Conservation (phyloP, 2,113 vertebrate genomes). For the Pristiophorus japonicus region DNA sequence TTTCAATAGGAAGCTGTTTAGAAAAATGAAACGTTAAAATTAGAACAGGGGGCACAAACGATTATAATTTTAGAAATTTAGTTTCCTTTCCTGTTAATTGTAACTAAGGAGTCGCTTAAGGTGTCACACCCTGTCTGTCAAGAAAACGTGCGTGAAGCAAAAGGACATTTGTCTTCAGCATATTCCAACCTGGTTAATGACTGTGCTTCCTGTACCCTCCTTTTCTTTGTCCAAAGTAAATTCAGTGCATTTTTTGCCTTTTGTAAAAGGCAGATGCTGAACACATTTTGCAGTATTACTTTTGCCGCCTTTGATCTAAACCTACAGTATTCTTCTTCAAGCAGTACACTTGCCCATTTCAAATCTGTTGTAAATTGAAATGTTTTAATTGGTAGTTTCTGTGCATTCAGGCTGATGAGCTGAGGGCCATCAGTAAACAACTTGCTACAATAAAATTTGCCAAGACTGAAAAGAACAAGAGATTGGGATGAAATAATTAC, state of each 20-base stretch:
- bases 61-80: neutral
- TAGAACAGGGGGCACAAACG: neutral
- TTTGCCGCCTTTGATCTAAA: neutral
- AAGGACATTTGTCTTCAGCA: neutral
- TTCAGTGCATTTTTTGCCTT: neutral
- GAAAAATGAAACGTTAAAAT: neutral
- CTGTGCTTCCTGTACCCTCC: neutral
- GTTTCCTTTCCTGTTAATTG: neutral
- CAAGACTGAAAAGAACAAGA: neutral
- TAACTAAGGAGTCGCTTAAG: neutral
- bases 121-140: neutral
- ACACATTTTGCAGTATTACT: neutral
- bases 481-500: neutral
- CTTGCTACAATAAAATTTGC: neutral
- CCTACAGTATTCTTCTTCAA: neutral
- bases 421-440: neutral
- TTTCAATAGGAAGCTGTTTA: conserved; percentile 9
- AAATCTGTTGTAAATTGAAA: conserved; percentile 9
- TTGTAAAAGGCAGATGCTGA: neutral
- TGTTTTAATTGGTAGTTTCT: neutral
- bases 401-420: neutral
- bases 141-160: neutral
- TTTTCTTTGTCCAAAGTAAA: neutral
- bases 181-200: neutral
- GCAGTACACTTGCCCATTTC: neutral